Base-by-base conservation (phyloP, 2,113 vertebrate species). In the Tyto alba region DNA sequence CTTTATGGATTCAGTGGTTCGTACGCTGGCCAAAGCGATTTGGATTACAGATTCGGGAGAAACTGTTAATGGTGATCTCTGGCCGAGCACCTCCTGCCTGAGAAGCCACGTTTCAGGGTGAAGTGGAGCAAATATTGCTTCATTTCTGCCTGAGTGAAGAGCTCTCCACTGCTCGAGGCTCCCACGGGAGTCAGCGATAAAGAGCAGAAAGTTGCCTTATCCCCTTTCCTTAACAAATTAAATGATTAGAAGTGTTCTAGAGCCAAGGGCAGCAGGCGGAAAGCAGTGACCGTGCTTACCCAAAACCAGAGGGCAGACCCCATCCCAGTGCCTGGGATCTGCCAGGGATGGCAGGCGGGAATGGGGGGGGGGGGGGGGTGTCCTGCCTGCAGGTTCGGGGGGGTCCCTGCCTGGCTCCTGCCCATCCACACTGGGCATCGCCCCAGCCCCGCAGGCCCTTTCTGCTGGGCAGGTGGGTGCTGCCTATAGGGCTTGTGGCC, bases 21-120 rank as follows among this genome's bases (percentile, higher is more conserved):
- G 0, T 3, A 5, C 0, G 9, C 84, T 17, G 85, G 72, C 45
- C 4, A 1, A 19, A 30, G 48, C 0, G 2, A 21, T 59, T 11
- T 5, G 22, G 36, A 5, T 52, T 32, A 6, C 18, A 5, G 38
- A 3, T 8, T 26, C 1, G 3, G 32, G 30, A 40, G 3, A 17
- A 85, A 0, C 29, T 0, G 0, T 12, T 68, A 4, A 7, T 2
- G 4, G 32, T 11, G 29, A 29, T 56, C 63, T 55, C 34, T 62
- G 64, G 50, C 66, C 6, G 0, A 5, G 27, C 63, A 12, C 6
- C 45, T 36, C 62, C 56, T 30, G 30, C 89, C 38, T 0, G 0
- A 75, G 25, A 16, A 8, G 40, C 18, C 0, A 0, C 0, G 2
- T 43, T 64, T 26, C 22, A 21, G 77, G 22, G 41, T 7, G 52